phyloP scores from a whole-genome alignment of 2,797 vertebrate species.

The Prunella strophiata region DNA sequence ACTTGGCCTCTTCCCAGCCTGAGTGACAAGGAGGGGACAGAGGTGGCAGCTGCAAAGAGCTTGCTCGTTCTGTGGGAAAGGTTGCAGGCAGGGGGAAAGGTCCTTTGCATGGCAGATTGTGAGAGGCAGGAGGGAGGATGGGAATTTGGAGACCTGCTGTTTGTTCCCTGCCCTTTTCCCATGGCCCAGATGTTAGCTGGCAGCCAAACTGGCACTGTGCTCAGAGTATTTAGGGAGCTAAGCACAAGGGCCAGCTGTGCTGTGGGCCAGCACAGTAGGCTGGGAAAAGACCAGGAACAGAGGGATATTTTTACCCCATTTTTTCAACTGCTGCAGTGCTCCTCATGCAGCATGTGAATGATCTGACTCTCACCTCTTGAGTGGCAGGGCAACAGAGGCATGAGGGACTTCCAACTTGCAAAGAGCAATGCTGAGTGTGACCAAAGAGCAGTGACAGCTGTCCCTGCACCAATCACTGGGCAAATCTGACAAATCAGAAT shows the following conservation, averaged over 20 bases:
- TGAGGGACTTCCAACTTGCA: not conserved
- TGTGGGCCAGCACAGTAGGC: not conserved
- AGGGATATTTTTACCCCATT: not conserved
- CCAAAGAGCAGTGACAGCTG: not conserved
- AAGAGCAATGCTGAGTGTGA: not conserved
- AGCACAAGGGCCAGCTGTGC: not conserved
- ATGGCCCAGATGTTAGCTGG: slow-evolving; percentile 17
- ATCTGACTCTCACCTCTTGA: not conserved
- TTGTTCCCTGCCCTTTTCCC: slow-evolving; percentile 27
- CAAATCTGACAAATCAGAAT: not conserved
- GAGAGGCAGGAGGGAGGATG: not conserved
- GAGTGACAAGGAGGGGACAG: not conserved
- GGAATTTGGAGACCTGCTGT: not conserved
- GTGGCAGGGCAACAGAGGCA: not conserved
- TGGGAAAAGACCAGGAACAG: not conserved
- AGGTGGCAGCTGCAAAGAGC: not conserved
- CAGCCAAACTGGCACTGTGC: slow-evolving; percentile 9
- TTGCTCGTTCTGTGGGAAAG: slow-evolving; percentile 9
- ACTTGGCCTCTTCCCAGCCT: not conserved
- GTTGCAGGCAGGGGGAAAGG: not conserved
- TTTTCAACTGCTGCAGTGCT: not conserved
- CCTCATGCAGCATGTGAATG: not conserved
- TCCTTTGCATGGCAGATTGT: not conserved
- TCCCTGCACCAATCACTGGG: not conserved
- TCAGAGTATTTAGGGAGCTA: not conserved